These are phyloP conservation scores for Nyctibius grandis DNA, from an alignment of 2,797 vertebrate genomes.

Conservation along the genomic window DNA sequence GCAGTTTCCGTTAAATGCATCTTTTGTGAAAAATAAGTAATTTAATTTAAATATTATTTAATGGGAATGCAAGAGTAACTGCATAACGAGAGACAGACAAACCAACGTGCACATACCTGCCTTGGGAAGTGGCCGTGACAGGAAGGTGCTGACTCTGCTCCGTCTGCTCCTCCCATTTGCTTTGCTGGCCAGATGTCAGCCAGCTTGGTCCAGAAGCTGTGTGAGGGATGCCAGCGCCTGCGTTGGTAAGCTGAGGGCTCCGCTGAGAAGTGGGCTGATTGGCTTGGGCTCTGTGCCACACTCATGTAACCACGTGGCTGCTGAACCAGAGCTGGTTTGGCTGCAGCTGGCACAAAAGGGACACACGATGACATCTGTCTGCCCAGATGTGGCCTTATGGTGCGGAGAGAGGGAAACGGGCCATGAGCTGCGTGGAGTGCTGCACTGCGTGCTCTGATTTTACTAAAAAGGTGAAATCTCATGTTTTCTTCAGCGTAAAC, in stretches of 20 bases:
- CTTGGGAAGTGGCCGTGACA: neutral
- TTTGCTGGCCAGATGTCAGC: neutral
- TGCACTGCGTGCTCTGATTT: fast-evolving
- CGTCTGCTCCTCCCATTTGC: fast-evolving
- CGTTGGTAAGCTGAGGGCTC: neutral
- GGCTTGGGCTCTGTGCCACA: neutral
- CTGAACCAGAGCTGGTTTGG: neutral
- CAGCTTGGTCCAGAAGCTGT: neutral
- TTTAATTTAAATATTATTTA: neutral
- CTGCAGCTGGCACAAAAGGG: neutral
- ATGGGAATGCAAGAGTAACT: neutral
- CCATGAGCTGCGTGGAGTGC: neutral
- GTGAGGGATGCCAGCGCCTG: neutral
- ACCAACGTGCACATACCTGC: neutral
- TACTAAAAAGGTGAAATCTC: neutral
- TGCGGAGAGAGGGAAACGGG: neutral
- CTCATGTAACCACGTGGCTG: neutral
- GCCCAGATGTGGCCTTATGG: neutral
- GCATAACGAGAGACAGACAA: neutral
- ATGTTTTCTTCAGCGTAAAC: neutral
- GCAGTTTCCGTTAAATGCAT: neutral
- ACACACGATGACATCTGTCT: fast-evolving
- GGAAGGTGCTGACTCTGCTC: neutral
- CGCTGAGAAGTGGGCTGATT: neutral
- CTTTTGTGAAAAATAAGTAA: neutral